phyloP scores from a whole-genome alignment of 2,113 vertebrate species.

The Calypte anna region DNA sequence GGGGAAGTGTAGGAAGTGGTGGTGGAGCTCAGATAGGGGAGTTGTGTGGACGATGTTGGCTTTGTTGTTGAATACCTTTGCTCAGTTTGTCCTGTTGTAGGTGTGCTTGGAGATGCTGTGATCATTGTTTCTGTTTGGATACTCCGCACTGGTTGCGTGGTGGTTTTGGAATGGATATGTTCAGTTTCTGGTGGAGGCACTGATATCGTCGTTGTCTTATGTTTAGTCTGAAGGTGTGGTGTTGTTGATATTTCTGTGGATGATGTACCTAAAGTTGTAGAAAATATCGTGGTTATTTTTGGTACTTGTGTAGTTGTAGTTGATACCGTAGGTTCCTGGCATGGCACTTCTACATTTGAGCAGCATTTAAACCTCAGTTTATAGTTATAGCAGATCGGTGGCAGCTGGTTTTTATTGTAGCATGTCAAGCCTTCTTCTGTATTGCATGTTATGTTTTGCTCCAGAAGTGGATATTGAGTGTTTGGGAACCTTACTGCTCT shows the following conservation, averaged over 20 bases:
- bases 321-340: rapidly evolving
- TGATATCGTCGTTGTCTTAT: rapidly evolving
- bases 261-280: rapidly evolving
- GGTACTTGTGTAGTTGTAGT: rapidly evolving
- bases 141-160: rapidly evolving
- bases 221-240: rapidly evolving
- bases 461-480: not conserved
- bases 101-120: too few relatives aligned
- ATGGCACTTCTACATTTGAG: not conserved
- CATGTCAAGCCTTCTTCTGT: slow-evolving; percentile 61
- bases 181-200: rapidly evolving
- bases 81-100: too few relatives aligned
- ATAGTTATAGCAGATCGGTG: slow-evolving; percentile 76
- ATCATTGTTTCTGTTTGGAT: too few relatives aligned
- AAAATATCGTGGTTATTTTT: rapidly evolving
- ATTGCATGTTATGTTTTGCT: slow-evolving; percentile 67
- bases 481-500: slow-evolving; percentile 58
- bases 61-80: too few relatives aligned
- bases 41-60: rapidly evolving
- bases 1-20: not conserved
- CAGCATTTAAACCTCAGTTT: slow-evolving; percentile 72
- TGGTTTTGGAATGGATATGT: rapidly evolving
- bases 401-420: slow-evolving; percentile 69
- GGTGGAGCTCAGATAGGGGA: rapidly evolving
- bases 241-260: rapidly evolving